Conservation (phyloP, 2,797 vertebrate genomes). For the Molossus alvarezi region DNA sequence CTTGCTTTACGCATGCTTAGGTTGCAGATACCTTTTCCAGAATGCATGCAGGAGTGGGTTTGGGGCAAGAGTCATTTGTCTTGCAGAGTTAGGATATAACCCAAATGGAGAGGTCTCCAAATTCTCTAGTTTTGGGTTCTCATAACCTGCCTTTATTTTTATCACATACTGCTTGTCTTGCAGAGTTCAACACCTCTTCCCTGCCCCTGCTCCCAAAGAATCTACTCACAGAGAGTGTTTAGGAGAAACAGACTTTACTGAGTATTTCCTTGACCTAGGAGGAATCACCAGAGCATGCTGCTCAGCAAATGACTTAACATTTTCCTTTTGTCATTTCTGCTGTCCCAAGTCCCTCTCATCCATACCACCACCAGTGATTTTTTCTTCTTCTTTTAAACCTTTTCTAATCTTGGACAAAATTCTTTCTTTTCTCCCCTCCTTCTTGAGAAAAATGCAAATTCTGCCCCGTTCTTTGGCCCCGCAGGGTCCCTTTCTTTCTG, state of each 20-base stretch:
- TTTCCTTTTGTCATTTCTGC: background rate
- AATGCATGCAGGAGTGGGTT: background rate
- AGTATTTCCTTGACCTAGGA: background rate
- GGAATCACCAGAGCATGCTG: background rate
- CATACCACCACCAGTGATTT: background rate
- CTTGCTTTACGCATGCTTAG: background rate
- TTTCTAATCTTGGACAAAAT: conserved; percentile 12
- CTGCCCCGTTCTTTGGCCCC: background rate
- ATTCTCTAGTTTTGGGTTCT: background rate
- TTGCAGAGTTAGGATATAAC: background rate
- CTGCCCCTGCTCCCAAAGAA: background rate
- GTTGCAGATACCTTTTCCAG: background rate
- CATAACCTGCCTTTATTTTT: background rate
- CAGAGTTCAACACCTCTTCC: conserved; percentile 11
- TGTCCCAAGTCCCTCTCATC: background rate
- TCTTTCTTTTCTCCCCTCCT: conserved; percentile 19
- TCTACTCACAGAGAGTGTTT: background rate
- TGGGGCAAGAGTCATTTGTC: conserved; percentile 1
- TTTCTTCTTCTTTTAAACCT: background rate
- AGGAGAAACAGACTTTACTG: conserved; percentile 57
- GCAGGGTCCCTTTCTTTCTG: background rate
- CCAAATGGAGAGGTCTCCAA: background rate
- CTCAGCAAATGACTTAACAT: background rate
- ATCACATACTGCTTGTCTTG: background rate
- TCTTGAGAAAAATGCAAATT: conserved; percentile 42